Conservation (phyloP, 1,140 invertebrate genomes). For the Ptiloglossa arizonensis region DNA sequence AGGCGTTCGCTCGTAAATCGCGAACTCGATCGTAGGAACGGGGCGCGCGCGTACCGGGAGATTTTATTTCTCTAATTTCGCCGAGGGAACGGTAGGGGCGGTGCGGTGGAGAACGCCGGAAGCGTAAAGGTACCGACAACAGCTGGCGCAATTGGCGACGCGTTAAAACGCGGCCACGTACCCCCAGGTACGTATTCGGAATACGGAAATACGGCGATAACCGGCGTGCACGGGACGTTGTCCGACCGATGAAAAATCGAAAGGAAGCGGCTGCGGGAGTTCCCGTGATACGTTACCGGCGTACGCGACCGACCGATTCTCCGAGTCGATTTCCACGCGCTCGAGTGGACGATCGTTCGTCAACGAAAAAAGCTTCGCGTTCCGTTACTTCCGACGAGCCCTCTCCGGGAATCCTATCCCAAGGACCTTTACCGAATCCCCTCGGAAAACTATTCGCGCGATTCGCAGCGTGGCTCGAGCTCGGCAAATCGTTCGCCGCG, state of each 20-base stretch:
- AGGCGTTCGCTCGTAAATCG: neutral
- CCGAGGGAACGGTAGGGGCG: neutral
- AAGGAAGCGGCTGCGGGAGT: neutral
- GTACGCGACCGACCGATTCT: too few species aligned
- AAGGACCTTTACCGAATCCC: neutral
- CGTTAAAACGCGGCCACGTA: conserved; percentile 1
- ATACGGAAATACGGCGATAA: conserved; percentile 14
- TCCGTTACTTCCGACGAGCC: neutral
- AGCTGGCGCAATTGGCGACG: conserved; percentile 21
- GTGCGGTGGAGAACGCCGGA: neutral
- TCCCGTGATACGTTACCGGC: neutral
- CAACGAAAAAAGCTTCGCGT: neutral
- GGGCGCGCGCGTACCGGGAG: neutral
- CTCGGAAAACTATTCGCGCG: conserved; percentile 15
- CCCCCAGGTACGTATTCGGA: neutral
- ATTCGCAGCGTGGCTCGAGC: conserved; percentile 38
- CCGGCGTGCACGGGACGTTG: conserved; percentile 1
- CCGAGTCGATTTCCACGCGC: neutral
- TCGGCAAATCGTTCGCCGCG: conserved; percentile 37
- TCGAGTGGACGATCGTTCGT: too few species aligned
- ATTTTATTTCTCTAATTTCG: conserved; percentile 46
- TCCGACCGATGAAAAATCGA: conserved; percentile 14
- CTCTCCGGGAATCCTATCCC: neutral
- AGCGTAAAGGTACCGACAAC: neutral
- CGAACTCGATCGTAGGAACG: neutral